These are phyloP conservation scores for Caenorhabditis doughertyi DNA, from an alignment of 2,888 invertebrate species.

Conservation along the genomic window DNA sequence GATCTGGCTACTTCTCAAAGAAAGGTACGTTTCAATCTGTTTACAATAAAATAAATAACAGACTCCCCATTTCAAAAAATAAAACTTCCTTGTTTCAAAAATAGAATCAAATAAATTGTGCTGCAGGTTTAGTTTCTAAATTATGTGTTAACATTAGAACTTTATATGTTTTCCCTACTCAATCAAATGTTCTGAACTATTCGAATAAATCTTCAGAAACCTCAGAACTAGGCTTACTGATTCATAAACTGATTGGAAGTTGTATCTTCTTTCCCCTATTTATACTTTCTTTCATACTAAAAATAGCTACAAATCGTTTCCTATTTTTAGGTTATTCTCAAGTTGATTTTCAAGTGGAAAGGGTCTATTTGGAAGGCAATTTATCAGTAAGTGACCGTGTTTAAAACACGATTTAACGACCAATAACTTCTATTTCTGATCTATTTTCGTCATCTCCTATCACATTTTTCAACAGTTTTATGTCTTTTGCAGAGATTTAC, in stretches of 20 bases:
- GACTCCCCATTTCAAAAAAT: too few relatives aligned
- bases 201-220: too few relatives aligned
- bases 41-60: too few relatives aligned
- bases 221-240: not conserved
- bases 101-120: too few relatives aligned
- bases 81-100: too few relatives aligned
- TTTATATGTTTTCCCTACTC: too few relatives aligned
- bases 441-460: slow-evolving; percentile 50
- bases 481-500: slow-evolving; percentile 59
- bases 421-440: slow-evolving; percentile 22
- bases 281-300: slow-evolving; percentile 19
- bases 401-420: slow-evolving; percentile 11
- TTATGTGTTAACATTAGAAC: too few relatives aligned
- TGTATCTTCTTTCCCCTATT: too few relatives aligned
- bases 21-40: slow-evolving; percentile 57
- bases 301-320: slow-evolving; percentile 7
- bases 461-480: slow-evolving; percentile 18
- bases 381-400: slow-evolving; percentile 51
- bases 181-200: too few relatives aligned
- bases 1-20: slow-evolving; percentile 68
- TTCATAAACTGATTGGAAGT: too few relatives aligned
- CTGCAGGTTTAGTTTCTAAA: too few relatives aligned
- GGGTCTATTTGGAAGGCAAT: slow-evolving; percentile 72
- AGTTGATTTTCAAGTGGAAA: slow-evolving; percentile 72
- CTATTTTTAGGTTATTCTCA: slow-evolving; percentile 65